Percentiles rank a stretch among this genome's conserved stretches.
Conservation (phyloP, 2,113 vertebrate genomes). For the Numida meleagris region DNA sequence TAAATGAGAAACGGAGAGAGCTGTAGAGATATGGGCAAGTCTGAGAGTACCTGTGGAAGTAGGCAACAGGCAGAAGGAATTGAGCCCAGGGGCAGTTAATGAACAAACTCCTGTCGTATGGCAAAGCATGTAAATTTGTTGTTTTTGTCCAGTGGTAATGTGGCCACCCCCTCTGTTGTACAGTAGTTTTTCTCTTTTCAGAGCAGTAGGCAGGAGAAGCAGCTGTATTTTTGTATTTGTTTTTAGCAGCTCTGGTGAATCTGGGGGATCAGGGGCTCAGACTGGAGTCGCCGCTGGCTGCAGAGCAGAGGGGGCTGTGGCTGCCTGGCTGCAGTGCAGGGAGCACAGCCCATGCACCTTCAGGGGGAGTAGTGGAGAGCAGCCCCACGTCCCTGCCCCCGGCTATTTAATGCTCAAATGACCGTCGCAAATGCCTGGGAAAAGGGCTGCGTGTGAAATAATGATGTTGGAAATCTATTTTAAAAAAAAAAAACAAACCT, state of each 20-base stretch:
- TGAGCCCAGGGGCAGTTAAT: neutral
- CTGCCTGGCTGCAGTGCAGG: neutral
- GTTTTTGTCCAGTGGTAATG: neutral
- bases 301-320: neutral
- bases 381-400: neutral
- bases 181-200: neutral
- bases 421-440: constrained; percentile 49
- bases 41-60: neutral
- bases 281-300: neutral
- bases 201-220: neutral
- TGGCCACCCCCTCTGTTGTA: neutral
- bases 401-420: constrained; percentile 25
- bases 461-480: constrained; percentile 76
- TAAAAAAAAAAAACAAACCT: constrained; percentile 22
- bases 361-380: neutral
- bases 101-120: neutral
- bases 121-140: neutral
- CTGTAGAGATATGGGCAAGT: neutral
- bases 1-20: neutral
- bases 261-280: neutral
- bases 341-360: neutral
- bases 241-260: neutral
- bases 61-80: neutral
- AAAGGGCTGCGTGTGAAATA: constrained; percentile 49
- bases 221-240: neutral